phyloP scores from a whole-genome alignment of 2,113 vertebrate genomes.

The Sturnus vulgaris region DNA sequence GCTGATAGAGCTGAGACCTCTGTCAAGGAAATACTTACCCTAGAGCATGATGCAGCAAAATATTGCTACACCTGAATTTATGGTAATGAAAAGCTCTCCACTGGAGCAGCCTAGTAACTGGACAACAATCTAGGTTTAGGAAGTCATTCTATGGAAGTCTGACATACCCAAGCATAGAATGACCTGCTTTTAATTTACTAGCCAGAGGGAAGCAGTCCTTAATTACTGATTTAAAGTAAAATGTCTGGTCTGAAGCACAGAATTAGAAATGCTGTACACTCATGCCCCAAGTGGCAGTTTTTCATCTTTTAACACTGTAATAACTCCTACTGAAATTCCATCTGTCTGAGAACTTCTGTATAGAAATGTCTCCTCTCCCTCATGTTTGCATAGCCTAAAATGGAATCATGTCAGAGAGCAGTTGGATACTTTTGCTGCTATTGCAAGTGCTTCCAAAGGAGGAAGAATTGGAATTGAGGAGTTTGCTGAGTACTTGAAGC shows the following conservation, averaged over 20 bases:
- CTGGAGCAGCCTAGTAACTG: not conserved
- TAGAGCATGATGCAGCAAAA: not conserved
- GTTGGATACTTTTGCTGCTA: slow-evolving; percentile 85
- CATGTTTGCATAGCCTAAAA: slow-evolving; percentile 79
- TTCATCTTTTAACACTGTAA: not conserved
- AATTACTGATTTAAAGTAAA: not conserved
- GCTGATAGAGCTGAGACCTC: not conserved
- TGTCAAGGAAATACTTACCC: not conserved
- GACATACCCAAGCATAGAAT: not conserved
- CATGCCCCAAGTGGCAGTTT: not conserved
- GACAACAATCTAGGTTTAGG: not conserved
- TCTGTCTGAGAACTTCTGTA: not conserved
- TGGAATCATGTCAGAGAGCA: slow-evolving; percentile 90
- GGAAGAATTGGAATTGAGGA: slow-evolving; percentile 90
- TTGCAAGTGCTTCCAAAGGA: slow-evolving; percentile 87
- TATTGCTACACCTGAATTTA: not conserved
- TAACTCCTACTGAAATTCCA: slow-evolving; percentile 14
- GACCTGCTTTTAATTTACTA: not conserved
- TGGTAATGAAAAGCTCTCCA: not conserved
- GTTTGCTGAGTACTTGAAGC: slow-evolving; percentile 88
- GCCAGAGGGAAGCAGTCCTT: not conserved
- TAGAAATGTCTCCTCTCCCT: slow-evolving; percentile 20
- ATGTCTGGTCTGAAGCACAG: not conserved
- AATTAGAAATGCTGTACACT: not conserved
- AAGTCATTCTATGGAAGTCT: not conserved